Evolutionary conservation across 2,113 vertebrate species (phyloP), one percentile per base, ranked within the genome.

Genomic region (crab-eating macaque (Macaca fascicularis)): DNA sequence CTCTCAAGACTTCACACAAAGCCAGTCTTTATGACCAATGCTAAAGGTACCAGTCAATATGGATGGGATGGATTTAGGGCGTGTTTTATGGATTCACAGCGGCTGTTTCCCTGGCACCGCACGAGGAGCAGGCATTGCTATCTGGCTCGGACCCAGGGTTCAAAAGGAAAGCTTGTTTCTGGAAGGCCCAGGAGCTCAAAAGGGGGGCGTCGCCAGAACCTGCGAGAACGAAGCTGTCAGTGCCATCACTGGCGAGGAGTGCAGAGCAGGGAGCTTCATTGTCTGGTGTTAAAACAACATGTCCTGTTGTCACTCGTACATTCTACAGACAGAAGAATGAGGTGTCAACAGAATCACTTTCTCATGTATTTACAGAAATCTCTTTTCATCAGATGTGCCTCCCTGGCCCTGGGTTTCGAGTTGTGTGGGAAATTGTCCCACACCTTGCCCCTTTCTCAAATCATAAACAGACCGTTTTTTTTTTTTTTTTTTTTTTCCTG

Each of bases 201-300:
- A 98, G 99, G 99, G 78, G 99, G 97, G 16, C 99, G 91, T 99
- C 99, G 99, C 13, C 98, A 99, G 95, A 99, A 97, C 97, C 99
- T 99, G 12, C 99, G 99, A 4, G 99, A 87, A 99, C 99, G 90
- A 99, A 98, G 99, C 99, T 57, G 89, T 82, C 67, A 30, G 85
- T 22, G 0, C 20, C 4, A 1, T 72, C 93, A 43, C 67, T 57
- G 81, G 70, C 5, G 50, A 78, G 94, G 75, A 22, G 70, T 1
- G 50, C 91, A 78, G 55, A 48, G 67, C 6, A 6, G 32, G 23
- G 38, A 3, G 59, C 85, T 52, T 75, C 92, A 67, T 30, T 52
- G 94, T 85, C 57, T 81, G 84, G 75, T 82, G 83, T 78, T 64
- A 85, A 81, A 48, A 94, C 90, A 79, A 80, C 72, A 61, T 0